Evolutionary conservation across 2,888 invertebrate genomes (phyloP), one percentile per base, ranked within the genome.

Genomic region (Ennomos quercinarius): DNA sequence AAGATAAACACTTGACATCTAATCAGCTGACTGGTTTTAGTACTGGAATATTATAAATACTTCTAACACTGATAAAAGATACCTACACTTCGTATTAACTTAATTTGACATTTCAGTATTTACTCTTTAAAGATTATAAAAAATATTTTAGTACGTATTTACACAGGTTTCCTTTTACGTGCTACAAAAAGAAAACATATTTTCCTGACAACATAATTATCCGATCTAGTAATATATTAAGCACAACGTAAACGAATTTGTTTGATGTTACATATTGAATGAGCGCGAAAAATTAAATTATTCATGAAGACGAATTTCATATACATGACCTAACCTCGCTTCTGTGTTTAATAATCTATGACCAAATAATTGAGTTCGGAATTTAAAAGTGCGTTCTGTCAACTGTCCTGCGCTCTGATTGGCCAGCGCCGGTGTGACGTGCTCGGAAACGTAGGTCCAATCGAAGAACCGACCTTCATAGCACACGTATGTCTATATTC

Each of bases 401-500:
- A 68, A 68, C 70, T 56, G 64, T 59, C 66, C 43, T 55, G 45
- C 54, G 55, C 58, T 57, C 62, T 66, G 68, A 79, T 77, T 80
- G 72, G 77, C 44, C 55, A 66, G 38, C 49, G 60, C 47, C 55
- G 47, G 57, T 56, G 61, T 72, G 71, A 73, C 73, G 76, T 73
- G 61, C 68, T 66, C 71, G 74, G 72, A 72, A 74, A 66, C 71
- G 66, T 72, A 73, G 71, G 66, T 64, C 70, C 70, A 77, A 77
- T 74, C 64, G 71, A 71, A 70, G 61, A 66, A 60, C 61, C 72
- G 80, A 73, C 80, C 80, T 81, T 81, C 77, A 61, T 53, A 56
- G 64, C 61, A 67, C 69, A 59, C 67, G 70, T 67, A 65, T 68
- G 64, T 62, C 64, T 66, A 67, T 58, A 66, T 63, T 66, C 63